Conservation (phyloP, 30 jellyfish, hydroid and myxozoan genomes). For the Hydractinia symbiolongicarpus region DNA sequence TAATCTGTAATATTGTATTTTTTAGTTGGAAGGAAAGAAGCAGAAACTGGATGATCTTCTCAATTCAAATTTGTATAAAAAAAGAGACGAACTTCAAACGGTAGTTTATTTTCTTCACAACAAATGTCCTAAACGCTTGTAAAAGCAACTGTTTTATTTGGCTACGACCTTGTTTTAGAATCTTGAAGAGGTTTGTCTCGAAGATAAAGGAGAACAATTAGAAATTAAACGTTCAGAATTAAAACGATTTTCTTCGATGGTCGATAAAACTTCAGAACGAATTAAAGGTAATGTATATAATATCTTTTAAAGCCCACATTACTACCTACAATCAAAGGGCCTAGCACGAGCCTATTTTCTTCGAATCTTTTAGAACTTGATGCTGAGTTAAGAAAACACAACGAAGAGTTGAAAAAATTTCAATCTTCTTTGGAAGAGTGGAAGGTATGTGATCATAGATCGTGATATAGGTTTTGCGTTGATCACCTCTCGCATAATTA, state of each 20-base stretch:
- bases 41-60: conserved; percentile 65
- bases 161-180: conserved; percentile 37
- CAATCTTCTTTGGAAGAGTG: conserved; percentile 55
- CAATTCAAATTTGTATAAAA: conserved; percentile 56
- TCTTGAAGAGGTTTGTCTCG: conserved; percentile 71
- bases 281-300: conserved; percentile 4
- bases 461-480: too few relatives aligned
- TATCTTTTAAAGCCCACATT: too few relatives aligned
- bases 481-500: too few relatives aligned
- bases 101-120: conserved; percentile 21
- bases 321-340: too few relatives aligned
- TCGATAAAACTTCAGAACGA: conserved; percentile 40
- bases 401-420: conserved; percentile 24
- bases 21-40: conserved; percentile 69
- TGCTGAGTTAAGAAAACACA: conserved; percentile 24
- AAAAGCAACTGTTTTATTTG: not conserved
- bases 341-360: not conserved
- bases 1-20: not conserved
- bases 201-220: conserved; percentile 71
- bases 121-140: not conserved
- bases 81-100: conserved; percentile 59
- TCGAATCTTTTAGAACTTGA: conserved; percentile 44
- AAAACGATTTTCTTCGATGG: conserved; percentile 41
- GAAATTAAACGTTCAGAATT: conserved; percentile 60
- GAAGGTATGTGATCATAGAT: conserved; percentile 37